Percentiles rank a stretch among this genome's conserved stretches.
These are phyloP conservation scores for Patella depressa DNA, from an alignment of 2,888 invertebrate genomes.

Conservation along the genomic window DNA sequence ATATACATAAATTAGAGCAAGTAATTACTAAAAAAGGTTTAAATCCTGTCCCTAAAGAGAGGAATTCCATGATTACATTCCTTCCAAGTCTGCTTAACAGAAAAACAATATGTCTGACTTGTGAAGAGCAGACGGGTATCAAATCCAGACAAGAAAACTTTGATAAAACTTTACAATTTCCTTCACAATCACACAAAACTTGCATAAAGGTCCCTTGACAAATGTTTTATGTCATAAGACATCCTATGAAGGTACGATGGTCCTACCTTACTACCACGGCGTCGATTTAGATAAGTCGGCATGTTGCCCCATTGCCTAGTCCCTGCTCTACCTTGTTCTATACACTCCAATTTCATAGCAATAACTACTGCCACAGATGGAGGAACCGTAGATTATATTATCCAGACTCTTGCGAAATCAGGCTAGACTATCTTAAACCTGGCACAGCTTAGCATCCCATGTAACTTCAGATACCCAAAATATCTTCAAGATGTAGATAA, in stretches of 20 bases:
- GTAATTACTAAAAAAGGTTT: too few species aligned
- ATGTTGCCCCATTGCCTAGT: conserved; percentile 10
- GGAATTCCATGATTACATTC: not conserved
- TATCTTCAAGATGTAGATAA: too few species aligned
- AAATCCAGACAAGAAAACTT: not conserved
- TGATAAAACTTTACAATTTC: not conserved
- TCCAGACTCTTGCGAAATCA: not conserved
- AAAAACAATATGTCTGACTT: conserved; percentile 6
- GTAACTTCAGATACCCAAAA: too few species aligned
- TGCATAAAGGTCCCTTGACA: not conserved
- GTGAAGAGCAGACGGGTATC: not conserved
- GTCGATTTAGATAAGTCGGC: conserved; percentile 1
- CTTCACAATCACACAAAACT: not conserved
- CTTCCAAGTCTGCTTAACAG: not conserved
- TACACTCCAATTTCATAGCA: conserved; percentile 7
- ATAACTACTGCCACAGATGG: conserved; percentile 7
- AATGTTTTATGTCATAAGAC: not conserved
- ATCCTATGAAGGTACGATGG: not conserved
- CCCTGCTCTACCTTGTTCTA: conserved; percentile 5
- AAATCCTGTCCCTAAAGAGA: not conserved
- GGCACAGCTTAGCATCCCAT: too few species aligned
- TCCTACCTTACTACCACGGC: not conserved
- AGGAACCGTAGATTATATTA: not conserved
- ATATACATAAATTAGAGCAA: too few species aligned
- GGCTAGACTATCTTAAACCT: too few species aligned